Percentiles rank a stretch among this genome's conserved stretches.
Evolutionary conservation across 2,797 vertebrate species (phyloP).

Genomic region (Enteromius thamalakanensis): DNA sequence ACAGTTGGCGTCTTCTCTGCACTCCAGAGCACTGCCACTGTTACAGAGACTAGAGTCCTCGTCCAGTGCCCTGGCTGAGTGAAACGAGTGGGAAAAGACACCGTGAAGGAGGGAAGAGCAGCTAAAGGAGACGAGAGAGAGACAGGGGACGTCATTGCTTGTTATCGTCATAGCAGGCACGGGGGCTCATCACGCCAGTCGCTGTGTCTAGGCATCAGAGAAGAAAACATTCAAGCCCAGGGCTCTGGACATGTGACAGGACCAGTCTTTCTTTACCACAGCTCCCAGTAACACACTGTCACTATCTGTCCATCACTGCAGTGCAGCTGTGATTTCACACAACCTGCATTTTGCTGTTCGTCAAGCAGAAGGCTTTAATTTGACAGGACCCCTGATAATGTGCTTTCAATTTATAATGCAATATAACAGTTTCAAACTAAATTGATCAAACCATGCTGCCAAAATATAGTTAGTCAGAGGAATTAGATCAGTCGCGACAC

Average conservation of each 20-base stretch:
- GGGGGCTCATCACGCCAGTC: slow-evolving; percentile 28
- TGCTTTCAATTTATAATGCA: slow-evolving; percentile 31
- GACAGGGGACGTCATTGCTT: slow-evolving; percentile 53
- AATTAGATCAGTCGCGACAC: slow-evolving; percentile 9
- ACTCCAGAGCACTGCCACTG: slow-evolving; percentile 47
- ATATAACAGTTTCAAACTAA: slow-evolving; percentile 12
- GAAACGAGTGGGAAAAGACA: slow-evolving; percentile 27
- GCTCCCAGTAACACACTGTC: slow-evolving; percentile 45
- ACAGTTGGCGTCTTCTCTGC: slow-evolving; percentile 50
- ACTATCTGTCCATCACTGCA: slow-evolving; percentile 30
- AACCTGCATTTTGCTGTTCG: neutral
- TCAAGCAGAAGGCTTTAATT: slow-evolving; percentile 20
- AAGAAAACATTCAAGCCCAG: slow-evolving; percentile 39
- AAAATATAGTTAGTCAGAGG: slow-evolving; percentile 35
- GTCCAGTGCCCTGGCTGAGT: slow-evolving; percentile 21
- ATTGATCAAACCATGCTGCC: slow-evolving; percentile 18
- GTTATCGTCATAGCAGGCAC: slow-evolving; percentile 47
- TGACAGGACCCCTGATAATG: slow-evolving; percentile 12
- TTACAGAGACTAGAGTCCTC: slow-evolving; percentile 47
- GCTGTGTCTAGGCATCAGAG: slow-evolving; percentile 20
- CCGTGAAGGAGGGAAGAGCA: slow-evolving; percentile 51
- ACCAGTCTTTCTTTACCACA: slow-evolving; percentile 54
- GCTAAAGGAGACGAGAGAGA: slow-evolving; percentile 63
- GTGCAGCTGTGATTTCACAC: slow-evolving; percentile 26
- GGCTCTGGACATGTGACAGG: slow-evolving; percentile 45